phyloP scores from a whole-genome alignment of 1,140 invertebrate species.

The Octopus sinensis region DNA sequence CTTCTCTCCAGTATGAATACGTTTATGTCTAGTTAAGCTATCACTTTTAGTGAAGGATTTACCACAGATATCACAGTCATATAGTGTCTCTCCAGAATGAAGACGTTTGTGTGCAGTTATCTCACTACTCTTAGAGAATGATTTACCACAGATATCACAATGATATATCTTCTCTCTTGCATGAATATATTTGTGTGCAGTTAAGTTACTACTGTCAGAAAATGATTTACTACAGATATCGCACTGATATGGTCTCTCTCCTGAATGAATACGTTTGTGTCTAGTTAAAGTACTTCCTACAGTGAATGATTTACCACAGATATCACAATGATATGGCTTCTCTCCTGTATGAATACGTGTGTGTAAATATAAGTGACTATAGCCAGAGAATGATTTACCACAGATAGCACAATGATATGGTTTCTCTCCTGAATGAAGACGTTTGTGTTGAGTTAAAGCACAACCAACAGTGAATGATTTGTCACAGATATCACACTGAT shows the following conservation, averaged over 20 bases:
- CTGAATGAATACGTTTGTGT: background rate
- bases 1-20: slow-evolving; percentile 20
- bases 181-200: background rate
- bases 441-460: background rate
- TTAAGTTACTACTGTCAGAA: background rate
- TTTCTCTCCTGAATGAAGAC: background rate
- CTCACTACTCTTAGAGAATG: background rate
- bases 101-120: background rate
- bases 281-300: background rate
- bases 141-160: background rate
- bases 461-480: too few relatives aligned
- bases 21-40: slow-evolving; percentile 21
- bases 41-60: slow-evolving; percentile 28
- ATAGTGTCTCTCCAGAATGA: slow-evolving; percentile 18
- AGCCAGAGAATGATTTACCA: background rate
- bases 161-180: background rate
- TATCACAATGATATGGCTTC: background rate
- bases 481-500: too few relatives aligned
- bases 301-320: background rate
- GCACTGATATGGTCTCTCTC: background rate
- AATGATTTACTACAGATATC: background rate
- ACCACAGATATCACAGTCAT: slow-evolving; percentile 28
- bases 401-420: background rate
- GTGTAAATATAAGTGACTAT: background rate
- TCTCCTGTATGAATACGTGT: background rate